Evolutionary conservation across 2,113 vertebrate genomes (phyloP), one percentile per base, ranked within the genome.

Genomic region (Pyxicephalus adspersus): DNA sequence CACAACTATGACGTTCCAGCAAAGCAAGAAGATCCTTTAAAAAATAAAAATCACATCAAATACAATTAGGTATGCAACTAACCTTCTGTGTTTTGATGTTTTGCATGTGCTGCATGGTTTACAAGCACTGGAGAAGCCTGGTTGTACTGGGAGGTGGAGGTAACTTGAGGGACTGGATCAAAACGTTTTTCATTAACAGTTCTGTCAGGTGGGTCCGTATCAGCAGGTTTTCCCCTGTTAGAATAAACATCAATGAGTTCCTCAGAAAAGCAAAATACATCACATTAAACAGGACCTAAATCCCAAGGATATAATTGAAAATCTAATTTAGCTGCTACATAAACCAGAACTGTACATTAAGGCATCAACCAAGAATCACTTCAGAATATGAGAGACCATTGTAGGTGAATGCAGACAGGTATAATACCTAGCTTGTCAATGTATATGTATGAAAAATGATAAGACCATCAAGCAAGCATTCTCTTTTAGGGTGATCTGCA

Each of bases 141-240:
- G 1, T 91, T 91, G 9, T 97, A 97, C 87, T 95, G 96, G 0
- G 94, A 89, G 3, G 92, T 90, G 1, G 94, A 92, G 38, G 94
- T 94, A 76, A 95, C 91, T 73, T 91, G 92, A 77, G 93, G 88
- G 60, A 91, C 29, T 0, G 94, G 88, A 28, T 98, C 97, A 16
- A 94, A 97, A 85, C 94, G 91, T 79, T 97, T 98, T 70, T 99
- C 97, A 65, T 90, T 92, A 79, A 93, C 94, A n/a, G 94, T 86
- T 83, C 96, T 95, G 66, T 98, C 96, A 68, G 89, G 50, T 9
- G 92, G 84, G 65, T 99, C 97, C 2, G 54, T 52, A 31, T 94
- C 92, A 2, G 85, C 0, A 57, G 90, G 74, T 67, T 93, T 94
- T 8, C 94, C 94, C 92, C 97, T 94, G 80, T 86, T 72, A 31